A percentile compares a stretch with the other conserved stretches of the same genome.
These are phyloP conservation scores for Mohoua ochrocephala DNA, from an alignment of 2,113 vertebrate species.

Conservation along the genomic window DNA sequence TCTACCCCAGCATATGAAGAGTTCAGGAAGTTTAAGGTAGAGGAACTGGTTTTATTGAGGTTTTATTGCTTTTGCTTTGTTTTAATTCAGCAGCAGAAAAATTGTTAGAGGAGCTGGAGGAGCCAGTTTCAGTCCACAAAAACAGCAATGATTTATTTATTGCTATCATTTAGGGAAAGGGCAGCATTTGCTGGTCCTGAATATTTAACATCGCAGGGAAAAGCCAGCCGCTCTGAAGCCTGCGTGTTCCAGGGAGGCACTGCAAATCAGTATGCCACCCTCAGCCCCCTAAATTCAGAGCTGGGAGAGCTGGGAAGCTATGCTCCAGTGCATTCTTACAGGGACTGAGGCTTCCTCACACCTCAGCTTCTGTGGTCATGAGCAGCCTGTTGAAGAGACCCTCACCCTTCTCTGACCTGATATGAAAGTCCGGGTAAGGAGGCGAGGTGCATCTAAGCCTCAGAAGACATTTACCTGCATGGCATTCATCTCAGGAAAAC, in stretches of 20 bases:
- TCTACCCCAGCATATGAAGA: background rate
- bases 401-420: background rate
- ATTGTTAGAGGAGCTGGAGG: background rate
- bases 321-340: background rate
- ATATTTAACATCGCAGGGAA: background rate
- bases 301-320: background rate
- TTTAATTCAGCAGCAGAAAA: background rate
- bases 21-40: background rate
- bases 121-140: slow-evolving; percentile 47
- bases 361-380: background rate
- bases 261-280: background rate
- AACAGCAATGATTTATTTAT: slow-evolving; percentile 39
- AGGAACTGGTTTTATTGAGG: background rate
- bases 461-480: background rate
- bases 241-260: background rate
- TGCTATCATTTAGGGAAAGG: slow-evolving; percentile 32
- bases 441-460: rapidly evolving
- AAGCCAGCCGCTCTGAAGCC: background rate
- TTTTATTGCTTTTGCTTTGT: background rate
- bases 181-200: slow-evolving; percentile 9
- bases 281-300: background rate
- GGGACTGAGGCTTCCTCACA: background rate
- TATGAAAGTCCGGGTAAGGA: background rate
- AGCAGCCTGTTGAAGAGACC: background rate
- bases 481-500: background rate